A percentile compares a stretch with the other conserved stretches of the same genome.
Evolutionary conservation across 2,113 vertebrate genomes (phyloP).

Genomic region (Nannobrachium achirus): DNA sequence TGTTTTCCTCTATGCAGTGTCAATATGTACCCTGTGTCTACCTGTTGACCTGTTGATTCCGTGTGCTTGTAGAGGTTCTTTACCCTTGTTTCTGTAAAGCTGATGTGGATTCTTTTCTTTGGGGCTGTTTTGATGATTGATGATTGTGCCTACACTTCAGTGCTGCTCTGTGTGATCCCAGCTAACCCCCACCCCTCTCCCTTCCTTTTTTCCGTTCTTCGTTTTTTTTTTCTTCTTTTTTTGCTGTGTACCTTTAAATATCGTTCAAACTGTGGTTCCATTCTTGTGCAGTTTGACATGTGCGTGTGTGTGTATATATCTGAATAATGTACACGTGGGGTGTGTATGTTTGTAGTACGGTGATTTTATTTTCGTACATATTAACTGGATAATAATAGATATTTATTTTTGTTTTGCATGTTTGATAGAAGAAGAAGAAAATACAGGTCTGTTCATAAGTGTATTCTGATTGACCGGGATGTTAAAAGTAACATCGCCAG

Average conservation of each 20-base stretch:
- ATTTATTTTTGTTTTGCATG: conserved; percentile 86
- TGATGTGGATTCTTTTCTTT: conserved; percentile 79
- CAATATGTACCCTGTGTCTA: conserved; percentile 82
- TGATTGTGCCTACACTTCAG: conserved; percentile 88
- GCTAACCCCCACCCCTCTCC: conserved; percentile 11
- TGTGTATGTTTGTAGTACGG: conserved; percentile 76
- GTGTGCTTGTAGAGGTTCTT: conserved; percentile 89
- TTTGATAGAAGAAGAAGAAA: conserved; percentile 77
- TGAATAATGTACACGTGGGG: conserved; percentile 70
- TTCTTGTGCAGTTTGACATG: conserved; percentile 73
- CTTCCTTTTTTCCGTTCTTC: conserved; percentile 29
- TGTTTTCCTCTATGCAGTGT: conserved; percentile 91
- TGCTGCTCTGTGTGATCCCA: conserved; percentile 79
- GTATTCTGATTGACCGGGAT: conserved; percentile 59
- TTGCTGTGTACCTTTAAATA: conserved; percentile 65
- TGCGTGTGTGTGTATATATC: conserved; percentile 79
- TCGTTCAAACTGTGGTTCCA: conserved; percentile 73
- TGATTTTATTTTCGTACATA: conserved; percentile 77
- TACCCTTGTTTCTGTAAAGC: conserved; percentile 86
- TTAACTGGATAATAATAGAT: conserved; percentile 60
- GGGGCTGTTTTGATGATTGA: conserved; percentile 85
- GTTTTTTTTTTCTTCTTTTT: too few relatives aligned
- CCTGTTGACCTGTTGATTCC: conserved; percentile 86
- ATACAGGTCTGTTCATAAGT: conserved; percentile 46
- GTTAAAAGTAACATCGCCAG: conserved; percentile 55